Base-by-base conservation (phyloP, 2,797 vertebrate genomes). In the Myotis vivesi region DNA sequence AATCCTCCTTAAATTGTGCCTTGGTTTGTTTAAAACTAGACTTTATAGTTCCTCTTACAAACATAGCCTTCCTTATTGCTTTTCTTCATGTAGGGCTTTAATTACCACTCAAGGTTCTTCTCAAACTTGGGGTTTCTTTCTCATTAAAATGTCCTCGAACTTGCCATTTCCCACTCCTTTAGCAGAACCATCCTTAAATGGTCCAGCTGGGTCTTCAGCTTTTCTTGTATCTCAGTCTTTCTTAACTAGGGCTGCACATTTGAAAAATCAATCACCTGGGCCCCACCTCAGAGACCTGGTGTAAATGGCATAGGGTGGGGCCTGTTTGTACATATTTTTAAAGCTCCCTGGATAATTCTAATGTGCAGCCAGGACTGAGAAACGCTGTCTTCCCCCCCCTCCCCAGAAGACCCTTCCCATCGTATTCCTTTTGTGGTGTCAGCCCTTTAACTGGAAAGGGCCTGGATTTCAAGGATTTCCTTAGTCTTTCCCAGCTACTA, bases 261-360 rank as follows among this genome's bases (percentile, higher is more conserved):
- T 82, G 91, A 77, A 80, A 90, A 83, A 81, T 62, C 75, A 84
- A 0, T 76, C 79, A 59, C 10, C 46, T 68, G 49, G 22, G 44
- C 16, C n/a, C 49, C 41, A 20, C 82, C 51, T 91, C 83, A 76
- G 30, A 13, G 44, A 92, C 64, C 69, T 71, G 53, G 15, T 64
- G 41, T 87, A 28, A 92, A 57, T 84, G 77, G 68, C 55, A 38
- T 62, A 87, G 68, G 73, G 20, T 75, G 44, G 51, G 16, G 44
- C 80, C 53, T 64, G 36, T n/a, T 85, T 51, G 44, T 33, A 82
- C 72, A 2, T 46, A 85, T 73, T 82, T 85, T 88, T 87, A 46
- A 93, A 96, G 44, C 68, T 89, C 33, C 28, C 68, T 30, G 71
- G 57, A 25, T 79, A 75, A 76, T 93, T 95, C 41, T 69, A 38